Evolutionary conservation across 1,140 invertebrate genomes (phyloP).

Genomic region (Ctenoplectra terminalis): DNA sequence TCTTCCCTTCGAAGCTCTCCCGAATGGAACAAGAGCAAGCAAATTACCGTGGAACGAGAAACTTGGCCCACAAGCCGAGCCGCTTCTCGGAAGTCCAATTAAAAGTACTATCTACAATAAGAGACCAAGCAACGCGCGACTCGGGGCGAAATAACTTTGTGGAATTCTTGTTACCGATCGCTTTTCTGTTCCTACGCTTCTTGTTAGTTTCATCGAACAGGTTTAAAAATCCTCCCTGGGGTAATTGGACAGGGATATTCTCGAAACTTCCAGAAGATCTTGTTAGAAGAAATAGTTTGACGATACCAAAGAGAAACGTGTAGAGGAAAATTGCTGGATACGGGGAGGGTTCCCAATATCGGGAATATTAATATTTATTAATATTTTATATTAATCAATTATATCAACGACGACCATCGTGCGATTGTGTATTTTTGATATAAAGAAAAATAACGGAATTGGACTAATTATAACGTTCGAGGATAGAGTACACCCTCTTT

Average conservation of each 20-base stretch:
- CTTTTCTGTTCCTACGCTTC: neutral
- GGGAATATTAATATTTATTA: too few species aligned
- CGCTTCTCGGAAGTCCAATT: slow-evolving; percentile 40
- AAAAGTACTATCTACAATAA: slow-evolving; percentile 27
- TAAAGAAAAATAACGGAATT: too few species aligned
- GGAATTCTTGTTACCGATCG: neutral
- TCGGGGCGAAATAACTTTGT: neutral
- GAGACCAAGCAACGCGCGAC: neutral
- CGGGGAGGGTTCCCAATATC: too few species aligned
- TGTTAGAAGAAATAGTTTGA: neutral
- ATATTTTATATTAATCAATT: too few species aligned
- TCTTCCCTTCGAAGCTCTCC: neutral
- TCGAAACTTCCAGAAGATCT: neutral
- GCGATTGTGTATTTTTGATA: too few species aligned
- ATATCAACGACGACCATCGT: too few species aligned
- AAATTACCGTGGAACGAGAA: slow-evolving; percentile 37
- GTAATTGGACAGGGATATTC: neutral
- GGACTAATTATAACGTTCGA: too few species aligned
- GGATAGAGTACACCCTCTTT: too few species aligned
- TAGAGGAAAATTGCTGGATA: too few species aligned
- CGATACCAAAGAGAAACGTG: fast-evolving
- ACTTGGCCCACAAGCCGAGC: neutral
- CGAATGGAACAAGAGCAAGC: slow-evolving; percentile 9
- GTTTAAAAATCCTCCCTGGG: neutral
- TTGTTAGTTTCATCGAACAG: neutral